Evolutionary conservation across 2,888 invertebrate genomes (phyloP).

Genomic region (Sclerodermus sp.): DNA sequence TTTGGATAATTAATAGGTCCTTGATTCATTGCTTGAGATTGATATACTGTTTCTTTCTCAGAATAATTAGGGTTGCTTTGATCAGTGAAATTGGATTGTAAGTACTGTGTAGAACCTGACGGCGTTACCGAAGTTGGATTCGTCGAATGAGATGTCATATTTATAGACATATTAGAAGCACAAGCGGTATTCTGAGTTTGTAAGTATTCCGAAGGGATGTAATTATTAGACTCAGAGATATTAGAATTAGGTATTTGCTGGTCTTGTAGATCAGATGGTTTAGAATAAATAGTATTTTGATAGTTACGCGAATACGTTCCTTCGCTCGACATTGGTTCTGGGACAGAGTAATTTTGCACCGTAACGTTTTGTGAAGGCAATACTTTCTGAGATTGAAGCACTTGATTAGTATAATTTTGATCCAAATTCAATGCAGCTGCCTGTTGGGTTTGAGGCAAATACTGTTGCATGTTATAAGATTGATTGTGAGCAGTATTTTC

Average conservation of each 20-base stretch:
- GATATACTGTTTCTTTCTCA: background rate
- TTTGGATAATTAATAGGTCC: slow-evolving; percentile 30
- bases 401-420: background rate
- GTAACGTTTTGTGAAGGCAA: slow-evolving; percentile 10
- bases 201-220: slow-evolving; percentile 23
- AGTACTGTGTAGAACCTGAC: slow-evolving; percentile 15
- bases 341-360: slow-evolving; percentile 18
- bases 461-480: slow-evolving; percentile 19
- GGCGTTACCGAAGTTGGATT: background rate
- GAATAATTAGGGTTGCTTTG: slow-evolving; percentile 4
- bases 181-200: slow-evolving; percentile 25
- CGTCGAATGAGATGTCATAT: background rate
- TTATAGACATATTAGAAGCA: slow-evolving; percentile 2
- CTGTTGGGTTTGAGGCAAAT: slow-evolving; percentile 14
- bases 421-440: background rate
- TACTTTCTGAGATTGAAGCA: slow-evolving; percentile 7
- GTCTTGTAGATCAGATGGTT: slow-evolving; percentile 12
- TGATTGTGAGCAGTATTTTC: background rate
- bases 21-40: slow-evolving; percentile 18
- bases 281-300: slow-evolving; percentile 14
- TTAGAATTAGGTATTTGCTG: slow-evolving; percentile 9
- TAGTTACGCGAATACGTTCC: slow-evolving; percentile 16
- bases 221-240: slow-evolving; percentile 1
- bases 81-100: slow-evolving; percentile 2
- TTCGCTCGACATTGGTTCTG: slow-evolving; percentile 17